phyloP scores from a whole-genome alignment of 1,140 invertebrate species.

The Macrobrachium nipponense region DNA sequence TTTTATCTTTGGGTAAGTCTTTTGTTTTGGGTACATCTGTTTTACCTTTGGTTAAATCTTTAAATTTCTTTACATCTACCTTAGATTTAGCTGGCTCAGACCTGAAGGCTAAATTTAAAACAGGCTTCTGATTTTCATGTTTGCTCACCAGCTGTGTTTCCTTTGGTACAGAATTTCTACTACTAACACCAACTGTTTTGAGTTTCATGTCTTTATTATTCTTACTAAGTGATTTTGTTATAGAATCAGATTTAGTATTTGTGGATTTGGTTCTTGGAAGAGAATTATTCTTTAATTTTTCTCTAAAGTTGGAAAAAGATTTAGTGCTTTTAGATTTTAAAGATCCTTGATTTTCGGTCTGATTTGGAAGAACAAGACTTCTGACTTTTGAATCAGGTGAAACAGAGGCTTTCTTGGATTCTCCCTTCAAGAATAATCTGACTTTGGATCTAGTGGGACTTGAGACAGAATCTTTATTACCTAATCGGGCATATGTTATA shows the following conservation, averaged over 20 bases:
- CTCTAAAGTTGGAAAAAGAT: constrained; percentile 36
- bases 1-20: neutral
- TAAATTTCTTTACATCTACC: neutral
- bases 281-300: constrained; percentile 33
- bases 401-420: constrained; percentile 9
- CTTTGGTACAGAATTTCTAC: neutral
- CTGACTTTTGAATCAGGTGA: constrained; percentile 2
- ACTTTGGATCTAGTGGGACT: constrained; percentile 27
- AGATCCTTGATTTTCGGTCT: neutral
- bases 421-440: constrained; percentile 1
- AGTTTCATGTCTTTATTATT: neutral
- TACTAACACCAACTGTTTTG: neutral
- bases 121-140: neutral
- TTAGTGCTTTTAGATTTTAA: neutral
- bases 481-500: constrained; percentile 32
- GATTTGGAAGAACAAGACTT: constrained; percentile 15
- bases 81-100: neutral
- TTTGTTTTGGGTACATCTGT: neutral
- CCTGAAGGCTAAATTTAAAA: too few relatives aligned
- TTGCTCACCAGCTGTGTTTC: neutral
- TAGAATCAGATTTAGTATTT: neutral
- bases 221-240: neutral
- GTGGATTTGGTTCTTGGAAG: neutral
- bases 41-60: constrained; percentile 9
- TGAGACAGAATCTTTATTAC: constrained; percentile 11